Conservation (phyloP, 2,113 vertebrate genomes). For the Sinocyclocheilus grahami region DNA sequence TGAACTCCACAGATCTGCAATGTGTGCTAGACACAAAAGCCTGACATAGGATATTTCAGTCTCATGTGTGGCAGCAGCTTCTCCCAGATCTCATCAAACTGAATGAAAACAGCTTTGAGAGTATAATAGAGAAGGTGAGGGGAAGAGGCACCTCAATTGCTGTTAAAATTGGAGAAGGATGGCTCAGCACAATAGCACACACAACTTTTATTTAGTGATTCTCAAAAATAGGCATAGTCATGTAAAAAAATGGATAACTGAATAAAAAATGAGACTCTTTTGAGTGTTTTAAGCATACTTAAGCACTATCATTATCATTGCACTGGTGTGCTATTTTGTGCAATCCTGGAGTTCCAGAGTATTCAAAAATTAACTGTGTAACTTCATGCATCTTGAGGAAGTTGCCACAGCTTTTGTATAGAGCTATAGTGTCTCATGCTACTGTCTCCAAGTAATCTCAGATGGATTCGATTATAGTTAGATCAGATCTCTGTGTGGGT, state of each 20-base stretch:
- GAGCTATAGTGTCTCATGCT: conserved; percentile 2
- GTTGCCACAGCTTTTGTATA: background rate
- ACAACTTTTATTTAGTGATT: background rate
- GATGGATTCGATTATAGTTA: background rate
- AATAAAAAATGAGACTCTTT: background rate
- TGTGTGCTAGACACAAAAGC: conserved; percentile 38
- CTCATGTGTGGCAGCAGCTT: conserved; percentile 24
- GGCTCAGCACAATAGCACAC: conserved; percentile 15
- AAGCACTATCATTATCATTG: background rate
- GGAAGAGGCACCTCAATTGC: conserved; percentile 9
- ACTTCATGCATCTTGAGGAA: background rate
- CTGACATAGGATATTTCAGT: conserved; percentile 26
- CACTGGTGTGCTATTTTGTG: background rate
- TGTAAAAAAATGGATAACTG: background rate
- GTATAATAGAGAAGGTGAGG: conserved; percentile 1
- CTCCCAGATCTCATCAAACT: conserved; percentile 31
- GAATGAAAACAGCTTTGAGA: conserved; percentile 33
- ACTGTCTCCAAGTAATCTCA: conserved; percentile 9
- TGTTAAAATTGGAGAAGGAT: conserved; percentile 27
- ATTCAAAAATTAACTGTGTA: background rate
- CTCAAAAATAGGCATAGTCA: background rate
- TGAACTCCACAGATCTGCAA: conserved; percentile 25
- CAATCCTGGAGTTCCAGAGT: background rate
- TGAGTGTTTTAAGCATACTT: background rate
- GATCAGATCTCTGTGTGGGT: conserved; percentile 1